phyloP scores from a whole-genome alignment of 2,113 vertebrate genomes.

The Spermophilus dauricus region DNA sequence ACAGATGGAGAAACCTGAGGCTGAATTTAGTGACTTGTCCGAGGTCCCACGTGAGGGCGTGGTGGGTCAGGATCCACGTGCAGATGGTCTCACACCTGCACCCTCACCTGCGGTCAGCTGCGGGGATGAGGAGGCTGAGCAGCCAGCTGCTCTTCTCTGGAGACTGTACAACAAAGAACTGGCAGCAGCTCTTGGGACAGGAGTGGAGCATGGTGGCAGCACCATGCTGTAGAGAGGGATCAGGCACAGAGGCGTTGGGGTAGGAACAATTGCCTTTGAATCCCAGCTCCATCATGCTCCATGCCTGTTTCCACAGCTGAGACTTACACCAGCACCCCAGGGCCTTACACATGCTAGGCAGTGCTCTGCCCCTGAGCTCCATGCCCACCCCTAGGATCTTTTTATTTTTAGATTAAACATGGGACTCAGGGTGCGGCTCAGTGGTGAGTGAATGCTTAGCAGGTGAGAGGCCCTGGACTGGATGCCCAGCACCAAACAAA shows the following conservation, averaged over 20 bases:
- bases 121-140: accelerated
- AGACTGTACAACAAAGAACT: neutral
- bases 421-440: neutral
- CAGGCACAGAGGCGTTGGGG: neutral
- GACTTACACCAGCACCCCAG: accelerated
- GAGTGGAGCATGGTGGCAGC: neutral
- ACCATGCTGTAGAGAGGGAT: neutral
- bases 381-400: neutral
- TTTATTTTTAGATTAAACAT: neutral
- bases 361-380: neutral
- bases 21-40: neutral
- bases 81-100: too few relatives aligned
- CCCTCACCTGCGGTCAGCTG: neutral
- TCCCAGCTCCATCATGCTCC: neutral
- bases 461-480: neutral
- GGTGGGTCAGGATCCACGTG: neutral
- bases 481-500: neutral
- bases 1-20: neutral
- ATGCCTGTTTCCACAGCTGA: neutral
- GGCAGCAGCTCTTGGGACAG: neutral
- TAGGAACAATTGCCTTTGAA: neutral
- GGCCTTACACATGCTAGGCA: neutral
- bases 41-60: neutral
- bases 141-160: neutral
- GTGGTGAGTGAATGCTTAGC: neutral